Evolutionary conservation across 2,113 vertebrate genomes (phyloP), one percentile per base, ranked within the genome.

Genomic region (Myotis brandtii): DNA sequence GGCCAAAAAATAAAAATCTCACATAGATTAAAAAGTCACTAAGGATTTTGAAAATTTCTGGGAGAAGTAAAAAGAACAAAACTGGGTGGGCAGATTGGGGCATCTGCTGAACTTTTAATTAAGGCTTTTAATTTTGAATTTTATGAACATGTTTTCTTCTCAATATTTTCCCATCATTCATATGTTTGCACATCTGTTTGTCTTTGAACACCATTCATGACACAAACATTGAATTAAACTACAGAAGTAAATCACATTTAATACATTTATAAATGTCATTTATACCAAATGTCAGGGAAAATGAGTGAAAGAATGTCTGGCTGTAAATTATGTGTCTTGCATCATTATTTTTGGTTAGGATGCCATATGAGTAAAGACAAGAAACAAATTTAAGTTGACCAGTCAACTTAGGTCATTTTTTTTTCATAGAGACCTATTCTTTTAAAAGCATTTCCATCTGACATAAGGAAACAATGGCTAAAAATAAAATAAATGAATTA

Each of bases 21-120:
- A 75, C 13, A 12, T n/a, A 70, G 13, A 86, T 91, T 34, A 90
- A 76, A 76, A 95, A 81, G 9, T 67, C 48, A 87, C 52, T 73
- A 88, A 64, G 34, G 70, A 72, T 40, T 95, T 91, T 95, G n/a
- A 89, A 92, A 89, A 50, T 72, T 94, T 92, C 32, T 30, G 2
- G 88, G 7, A 67, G 12, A 86, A 88, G 9, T 80, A 75, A 79
- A 96, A 95, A 79, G 84, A 92, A 62, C 25, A 91, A 89, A 79
- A 34, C 30, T 50, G 3, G 62, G 25, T 80, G 83, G 96, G 72
- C 81, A 92, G 79, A 96, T 34, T 80, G 92, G 37, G 16, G 2
- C 14, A 81, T 95, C 67, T 94, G 80, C 92, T 95, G 93, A 32
- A 21, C 34, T 97, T 98, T 96, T 77, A 97, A 96, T 94, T 69